Evolutionary conservation across 1,140 invertebrate species (phyloP).

Genomic region (Alviniconcha marisindica): DNA sequence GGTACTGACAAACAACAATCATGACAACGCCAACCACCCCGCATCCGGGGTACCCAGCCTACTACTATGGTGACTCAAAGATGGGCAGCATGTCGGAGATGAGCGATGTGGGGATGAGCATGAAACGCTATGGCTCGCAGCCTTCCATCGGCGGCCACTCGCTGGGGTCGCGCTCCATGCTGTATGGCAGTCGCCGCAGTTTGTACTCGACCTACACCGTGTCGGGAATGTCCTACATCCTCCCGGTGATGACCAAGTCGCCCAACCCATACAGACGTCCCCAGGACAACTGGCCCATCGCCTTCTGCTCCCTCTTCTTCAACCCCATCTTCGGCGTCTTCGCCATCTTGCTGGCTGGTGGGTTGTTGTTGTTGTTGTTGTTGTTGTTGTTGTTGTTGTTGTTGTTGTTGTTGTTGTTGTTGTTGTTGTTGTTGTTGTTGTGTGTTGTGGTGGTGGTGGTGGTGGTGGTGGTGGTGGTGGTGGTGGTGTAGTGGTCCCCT

Average conservation of each 20-base stretch:
- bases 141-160: constrained; percentile 54
- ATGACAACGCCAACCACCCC: constrained; percentile 26
- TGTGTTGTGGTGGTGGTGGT: no score
- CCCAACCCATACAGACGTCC: constrained; percentile 59
- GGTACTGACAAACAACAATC: not conserved
- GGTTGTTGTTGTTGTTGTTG: constrained; percentile 4
- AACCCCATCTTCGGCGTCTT: constrained; percentile 67
- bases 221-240: constrained; percentile 62
- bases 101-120: constrained; percentile 49
- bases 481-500: no score
- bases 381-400: no score
- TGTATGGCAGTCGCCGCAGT: constrained; percentile 58
- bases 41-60: constrained; percentile 48
- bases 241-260: constrained; percentile 61
- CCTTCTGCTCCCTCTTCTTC: constrained; percentile 61
- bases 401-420: no score
- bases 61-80: constrained; percentile 56
- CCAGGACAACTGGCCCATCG: constrained; percentile 63
- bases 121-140: constrained; percentile 60
- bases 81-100: constrained; percentile 57
- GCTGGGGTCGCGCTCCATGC: constrained; percentile 41
- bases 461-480: no score
- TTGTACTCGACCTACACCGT: constrained; percentile 65
- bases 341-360: constrained; percentile 64
- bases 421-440: no score